Base-by-base conservation (phyloP, 2,113 vertebrate species). In the Athene noctua region DNA sequence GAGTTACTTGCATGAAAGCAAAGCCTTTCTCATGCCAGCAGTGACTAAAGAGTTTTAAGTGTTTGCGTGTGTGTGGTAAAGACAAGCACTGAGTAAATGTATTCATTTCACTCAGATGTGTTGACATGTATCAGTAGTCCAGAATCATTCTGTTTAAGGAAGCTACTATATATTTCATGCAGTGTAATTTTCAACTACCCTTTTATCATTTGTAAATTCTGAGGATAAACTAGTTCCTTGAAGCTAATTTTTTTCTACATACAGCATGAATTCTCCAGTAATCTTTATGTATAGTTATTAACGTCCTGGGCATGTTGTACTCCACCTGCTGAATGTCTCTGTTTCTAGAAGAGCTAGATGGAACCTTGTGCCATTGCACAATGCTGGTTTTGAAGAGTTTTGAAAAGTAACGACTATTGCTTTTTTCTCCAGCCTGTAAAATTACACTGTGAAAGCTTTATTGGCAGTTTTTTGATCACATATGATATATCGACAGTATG, bases 391-490 rank as follows among this genome's bases (percentile, higher is more conserved):
- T 84, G 32, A 92, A 83, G 34, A 86, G 54, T 71, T 75, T 87
- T 93, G 11, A 82, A 66, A 96, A 84, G 47, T 94, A 54, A 74
- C 55, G 9, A 80, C 36, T 88, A 7, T 55, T 70, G 25, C 21
- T 26, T 54, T 94, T 63, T 55, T 6, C 36, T 71, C 49, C 57
- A 91, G 21, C 58, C 62, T 87, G 68, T 96, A 92, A 67, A 87
- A 67, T 49, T 86, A 84, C 54, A 42, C 40, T 78, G 21, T 96
- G 80, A 95, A 80, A 97, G 47, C 25, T 96, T 91, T 88, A 80
- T 73, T 93, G 91, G 34, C 18, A 57, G 52, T 72, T 96, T 95
- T 82, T 78, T 96, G 57, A 78, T 78, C 9, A 0, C 36, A 18
- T 57, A 21, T 84, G 71, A 57, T 73, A 38, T 66, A 80, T 68